Evolutionary conservation across 2,888 invertebrate genomes (phyloP), one percentile per base, ranked within the genome.

Genomic region (Oscheius sp.): DNA sequence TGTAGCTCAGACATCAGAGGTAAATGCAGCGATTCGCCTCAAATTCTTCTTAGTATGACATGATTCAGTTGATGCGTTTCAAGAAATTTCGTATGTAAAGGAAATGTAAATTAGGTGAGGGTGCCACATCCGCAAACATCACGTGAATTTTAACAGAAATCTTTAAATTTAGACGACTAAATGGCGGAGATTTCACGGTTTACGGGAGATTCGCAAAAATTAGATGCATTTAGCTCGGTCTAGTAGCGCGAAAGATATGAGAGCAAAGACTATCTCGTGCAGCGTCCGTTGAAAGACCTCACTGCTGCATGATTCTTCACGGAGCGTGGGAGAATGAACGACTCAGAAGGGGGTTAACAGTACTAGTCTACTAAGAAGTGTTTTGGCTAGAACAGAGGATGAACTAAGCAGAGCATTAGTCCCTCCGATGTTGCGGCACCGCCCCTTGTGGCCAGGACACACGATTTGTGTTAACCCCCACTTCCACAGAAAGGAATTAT

Each of bases 111-210:
- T 54, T 54, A 54, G n/a, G 54, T 17, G 54, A 54, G 54, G 54
- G 54, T 54, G 54, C 54, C 54, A n/a, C 54, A 54, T 54, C 54
- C 54, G 54, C 54, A 54, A 54, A 54, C 54, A 54, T n/a, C 22
- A 5, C 47, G 22, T 47, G 47, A 47, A 47, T 44, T 8, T 44
- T 44, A 17, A 44, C 8, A 36, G 14, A 36, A n/a, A n/a, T n/a
- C n/a, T n/a, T n/a, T n/a, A n/a, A n/a, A n/a, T n/a, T n/a, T n/a
- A n/a, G n/a, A n/a, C n/a, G n/a, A n/a, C n/a, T n/a, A n/a, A n/a
- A n/a, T n/a, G n/a, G n/a, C n/a, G n/a, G n/a, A n/a, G n/a, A n/a
- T n/a, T n/a, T n/a, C n/a, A n/a, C n/a, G n/a, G n/a, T n/a, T n/a
- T n/a, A n/a, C n/a, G n/a, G n/a, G n/a, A n/a, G n/a, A n/a, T n/a